Evolutionary conservation across 2,797 vertebrate species (phyloP).

Genomic region (Sarcoramphus papa): DNA sequence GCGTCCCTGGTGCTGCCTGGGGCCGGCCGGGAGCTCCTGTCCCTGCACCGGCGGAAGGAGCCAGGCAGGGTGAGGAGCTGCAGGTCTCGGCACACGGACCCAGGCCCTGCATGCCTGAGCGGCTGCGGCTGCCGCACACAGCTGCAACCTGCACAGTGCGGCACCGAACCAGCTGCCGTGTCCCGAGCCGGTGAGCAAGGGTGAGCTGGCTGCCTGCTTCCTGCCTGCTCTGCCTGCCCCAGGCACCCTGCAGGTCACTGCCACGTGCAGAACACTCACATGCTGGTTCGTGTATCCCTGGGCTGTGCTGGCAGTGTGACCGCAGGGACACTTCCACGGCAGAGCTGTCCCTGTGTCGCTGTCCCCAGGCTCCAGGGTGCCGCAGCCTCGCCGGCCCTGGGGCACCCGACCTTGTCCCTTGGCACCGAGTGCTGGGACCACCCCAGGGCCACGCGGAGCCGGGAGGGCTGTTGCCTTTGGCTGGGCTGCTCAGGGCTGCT

Average conservation of each 20-base stretch:
- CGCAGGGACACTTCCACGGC: neutral
- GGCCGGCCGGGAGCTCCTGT: fast-evolving
- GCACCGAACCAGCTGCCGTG: neutral
- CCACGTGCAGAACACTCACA: neutral
- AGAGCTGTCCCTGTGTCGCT: neutral
- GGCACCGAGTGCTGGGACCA: fast-evolving
- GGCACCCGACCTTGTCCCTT: neutral
- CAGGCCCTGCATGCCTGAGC: neutral
- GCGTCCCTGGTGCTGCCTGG: fast-evolving
- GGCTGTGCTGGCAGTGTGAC: neutral
- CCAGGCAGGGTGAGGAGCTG: neutral
- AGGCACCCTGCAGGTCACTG: neutral
- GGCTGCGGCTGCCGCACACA: fast-evolving
- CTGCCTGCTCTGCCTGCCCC: neutral
- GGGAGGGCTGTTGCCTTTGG: neutral
- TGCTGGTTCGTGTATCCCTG: neutral
- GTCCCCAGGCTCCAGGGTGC: neutral
- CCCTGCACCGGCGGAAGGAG: fast-evolving
- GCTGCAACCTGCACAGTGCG: fast-evolving
- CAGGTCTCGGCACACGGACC: neutral
- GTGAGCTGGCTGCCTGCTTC: neutral
- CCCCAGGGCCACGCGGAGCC: fast-evolving
- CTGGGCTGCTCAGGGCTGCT: neutral
- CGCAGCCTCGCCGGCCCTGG: neutral
- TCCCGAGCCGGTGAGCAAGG: neutral